Conservation (phyloP, 2,113 vertebrate species). For the Macquaria ambigua region DNA sequence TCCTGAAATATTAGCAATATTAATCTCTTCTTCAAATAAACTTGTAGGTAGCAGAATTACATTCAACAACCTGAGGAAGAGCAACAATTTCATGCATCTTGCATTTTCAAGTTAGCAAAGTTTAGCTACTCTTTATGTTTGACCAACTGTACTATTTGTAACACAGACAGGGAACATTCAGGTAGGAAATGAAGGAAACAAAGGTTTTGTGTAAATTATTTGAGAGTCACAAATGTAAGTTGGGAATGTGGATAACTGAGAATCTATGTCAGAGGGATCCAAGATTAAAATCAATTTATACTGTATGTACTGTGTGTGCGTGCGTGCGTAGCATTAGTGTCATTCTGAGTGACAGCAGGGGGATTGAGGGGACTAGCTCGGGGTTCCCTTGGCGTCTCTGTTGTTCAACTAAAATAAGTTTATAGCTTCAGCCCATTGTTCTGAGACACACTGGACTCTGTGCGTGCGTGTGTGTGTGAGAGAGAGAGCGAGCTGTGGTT, state of each 20-base stretch:
- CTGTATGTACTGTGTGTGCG: too few species aligned
- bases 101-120: not conserved
- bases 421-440: slow-evolving; percentile 43
- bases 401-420: slow-evolving; percentile 54
- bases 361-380: slow-evolving; percentile 22
- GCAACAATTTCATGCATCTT: not conserved
- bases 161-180: not conserved
- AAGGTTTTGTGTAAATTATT: not conserved
- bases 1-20: not conserved
- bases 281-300: too few species aligned
- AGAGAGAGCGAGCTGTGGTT: not conserved
- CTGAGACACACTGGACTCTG: not conserved
- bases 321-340: not conserved
- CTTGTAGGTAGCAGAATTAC: not conserved
- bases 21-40: not conserved
- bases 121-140: too few species aligned
- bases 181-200: not conserved
- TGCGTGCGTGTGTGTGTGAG: not conserved
- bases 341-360: slow-evolving; percentile 21
- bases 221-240: too few species aligned
- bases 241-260: too few species aligned
- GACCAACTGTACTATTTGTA: not conserved
- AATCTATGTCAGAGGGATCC: not conserved
- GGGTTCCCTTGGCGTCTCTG: slow-evolving; percentile 40
- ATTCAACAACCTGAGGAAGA: not conserved